A percentile compares a stretch with the other conserved stretches of the same genome.
Evolutionary conservation across 1,140 invertebrate species (phyloP).

Genomic region (Pissodes strobi): DNA sequence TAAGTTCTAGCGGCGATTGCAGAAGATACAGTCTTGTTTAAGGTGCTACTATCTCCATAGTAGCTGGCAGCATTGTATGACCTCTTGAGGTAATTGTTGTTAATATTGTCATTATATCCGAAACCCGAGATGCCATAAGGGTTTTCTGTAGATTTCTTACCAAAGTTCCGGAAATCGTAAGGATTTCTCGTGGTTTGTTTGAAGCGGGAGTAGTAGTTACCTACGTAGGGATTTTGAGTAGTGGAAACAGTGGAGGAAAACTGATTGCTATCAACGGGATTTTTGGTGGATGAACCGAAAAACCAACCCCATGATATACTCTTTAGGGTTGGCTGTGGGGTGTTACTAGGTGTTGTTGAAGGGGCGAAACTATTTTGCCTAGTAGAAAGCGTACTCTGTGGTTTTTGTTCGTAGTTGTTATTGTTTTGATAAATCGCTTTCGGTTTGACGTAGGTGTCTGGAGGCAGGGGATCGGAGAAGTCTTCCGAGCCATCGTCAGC

Average conservation of each 20-base stretch:
- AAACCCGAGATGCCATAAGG: conserved; percentile 27
- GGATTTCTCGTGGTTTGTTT: conserved; percentile 54
- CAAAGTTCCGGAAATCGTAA: conserved; percentile 57
- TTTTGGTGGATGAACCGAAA: conserved; percentile 49
- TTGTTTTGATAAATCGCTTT: conserved; percentile 40
- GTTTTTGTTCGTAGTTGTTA: conserved; percentile 30
- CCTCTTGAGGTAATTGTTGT: conserved; percentile 57
- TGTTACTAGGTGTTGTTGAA: too few species aligned
- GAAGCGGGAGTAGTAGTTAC: conserved; percentile 48
- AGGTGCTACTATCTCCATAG: conserved; percentile 44
- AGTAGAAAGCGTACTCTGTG: conserved; percentile 3
- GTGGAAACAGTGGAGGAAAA: conserved; percentile 13
- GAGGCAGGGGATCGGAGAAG: conserved; percentile 1
- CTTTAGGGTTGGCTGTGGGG: too few species aligned
- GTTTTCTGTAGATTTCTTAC: conserved; percentile 42
- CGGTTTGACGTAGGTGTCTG: conserved; percentile 27
- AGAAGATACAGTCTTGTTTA: conserved; percentile 6
- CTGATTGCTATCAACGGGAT: conserved; percentile 60
- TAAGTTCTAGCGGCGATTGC: conserved; percentile 3
- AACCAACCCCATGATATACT: conserved; percentile 18
- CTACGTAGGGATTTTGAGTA: conserved; percentile 43
- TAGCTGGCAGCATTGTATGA: conserved; percentile 55
- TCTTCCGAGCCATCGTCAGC: conserved; percentile 45
- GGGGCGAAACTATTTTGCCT: too few species aligned
- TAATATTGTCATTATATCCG: conserved; percentile 49